Percentiles rank a stretch among this genome's conserved stretches.
phyloP scores from a whole-genome alignment of 2,888 invertebrate species.

The Taenaris catops region DNA sequence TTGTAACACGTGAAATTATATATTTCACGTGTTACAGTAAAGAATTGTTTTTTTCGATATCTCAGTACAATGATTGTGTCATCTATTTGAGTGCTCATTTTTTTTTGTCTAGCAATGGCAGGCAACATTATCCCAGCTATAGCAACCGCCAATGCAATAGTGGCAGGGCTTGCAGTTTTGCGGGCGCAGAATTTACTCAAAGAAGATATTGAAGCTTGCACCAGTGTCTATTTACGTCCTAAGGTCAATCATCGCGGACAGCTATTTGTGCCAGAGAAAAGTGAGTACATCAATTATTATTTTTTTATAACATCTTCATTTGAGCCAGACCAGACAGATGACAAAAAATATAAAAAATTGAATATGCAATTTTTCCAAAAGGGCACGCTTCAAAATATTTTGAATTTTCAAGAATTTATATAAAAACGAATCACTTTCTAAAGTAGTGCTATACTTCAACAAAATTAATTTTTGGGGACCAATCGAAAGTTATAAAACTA shows the following conservation, averaged over 20 bases:
- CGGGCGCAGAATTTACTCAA: constrained; percentile 89
- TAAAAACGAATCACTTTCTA: no score
- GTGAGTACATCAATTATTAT: constrained; percentile 37
- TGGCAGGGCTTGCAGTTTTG: constrained; percentile 96
- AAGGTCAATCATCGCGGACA: constrained; percentile 87
- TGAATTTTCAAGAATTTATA: no score
- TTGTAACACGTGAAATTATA: neutral
- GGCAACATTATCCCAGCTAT: constrained; percentile 99
- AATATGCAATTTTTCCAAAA: no score
- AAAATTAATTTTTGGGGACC: no score
- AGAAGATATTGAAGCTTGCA: constrained; percentile 83
- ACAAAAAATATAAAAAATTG: no score
- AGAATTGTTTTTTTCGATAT: neutral
- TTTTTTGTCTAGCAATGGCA: constrained; percentile 98
- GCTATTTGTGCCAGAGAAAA: constrained; percentile 85
- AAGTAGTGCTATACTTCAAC: no score
- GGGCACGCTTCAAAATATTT: no score
- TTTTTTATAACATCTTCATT: constrained; percentile 2
- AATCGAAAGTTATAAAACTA: no score
- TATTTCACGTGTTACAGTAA: no score
- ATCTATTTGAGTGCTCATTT: no score
- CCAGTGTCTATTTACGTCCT: constrained; percentile 87
- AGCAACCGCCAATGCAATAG: constrained; percentile 98
- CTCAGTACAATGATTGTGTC: no score
- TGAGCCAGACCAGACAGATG: no score